Evolutionary conservation across 2,888 invertebrate genomes (phyloP).

Genomic region (Ophioninae sp.): DNA sequence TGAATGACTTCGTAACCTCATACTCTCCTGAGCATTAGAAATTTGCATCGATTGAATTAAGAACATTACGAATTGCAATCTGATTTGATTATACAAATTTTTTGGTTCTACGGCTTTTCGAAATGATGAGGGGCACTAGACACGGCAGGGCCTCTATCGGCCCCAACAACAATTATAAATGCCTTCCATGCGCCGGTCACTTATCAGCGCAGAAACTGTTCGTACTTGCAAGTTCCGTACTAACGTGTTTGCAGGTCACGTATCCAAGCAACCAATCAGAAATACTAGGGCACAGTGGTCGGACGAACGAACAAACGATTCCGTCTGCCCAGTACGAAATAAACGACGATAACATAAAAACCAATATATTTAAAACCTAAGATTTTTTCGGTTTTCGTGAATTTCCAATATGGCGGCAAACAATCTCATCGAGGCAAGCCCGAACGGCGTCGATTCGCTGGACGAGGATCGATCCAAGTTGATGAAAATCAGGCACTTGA

Average conservation of each 20-base stretch:
- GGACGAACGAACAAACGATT: slow-evolving; percentile 9
- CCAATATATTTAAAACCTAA: neutral
- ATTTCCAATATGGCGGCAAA: slow-evolving; percentile 54
- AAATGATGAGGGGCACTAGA: too few species aligned
- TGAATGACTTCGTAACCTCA: too few species aligned
- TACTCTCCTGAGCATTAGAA: neutral
- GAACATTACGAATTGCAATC: too few species aligned
- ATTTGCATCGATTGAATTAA: neutral
- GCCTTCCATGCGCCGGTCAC: neutral
- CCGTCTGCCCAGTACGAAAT: neutral
- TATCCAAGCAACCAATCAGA: slow-evolving; percentile 56
- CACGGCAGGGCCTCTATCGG: too few species aligned
- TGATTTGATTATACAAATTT: too few species aligned
- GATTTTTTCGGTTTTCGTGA: neutral
- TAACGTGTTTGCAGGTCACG: slow-evolving; percentile 3
- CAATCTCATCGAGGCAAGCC: slow-evolving; percentile 25
- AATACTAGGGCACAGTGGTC: neutral
- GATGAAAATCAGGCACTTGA: slow-evolving; percentile 70
- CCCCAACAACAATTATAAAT: too few species aligned
- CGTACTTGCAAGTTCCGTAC: neutral
- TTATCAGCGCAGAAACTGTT: neutral
- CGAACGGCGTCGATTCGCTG: slow-evolving; percentile 33
- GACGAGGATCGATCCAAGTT: slow-evolving; percentile 65
- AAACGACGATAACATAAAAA: neutral
- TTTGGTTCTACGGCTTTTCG: too few species aligned